Conservation (phyloP, 2,797 vertebrate species). For the Miichthys miiuy region DNA sequence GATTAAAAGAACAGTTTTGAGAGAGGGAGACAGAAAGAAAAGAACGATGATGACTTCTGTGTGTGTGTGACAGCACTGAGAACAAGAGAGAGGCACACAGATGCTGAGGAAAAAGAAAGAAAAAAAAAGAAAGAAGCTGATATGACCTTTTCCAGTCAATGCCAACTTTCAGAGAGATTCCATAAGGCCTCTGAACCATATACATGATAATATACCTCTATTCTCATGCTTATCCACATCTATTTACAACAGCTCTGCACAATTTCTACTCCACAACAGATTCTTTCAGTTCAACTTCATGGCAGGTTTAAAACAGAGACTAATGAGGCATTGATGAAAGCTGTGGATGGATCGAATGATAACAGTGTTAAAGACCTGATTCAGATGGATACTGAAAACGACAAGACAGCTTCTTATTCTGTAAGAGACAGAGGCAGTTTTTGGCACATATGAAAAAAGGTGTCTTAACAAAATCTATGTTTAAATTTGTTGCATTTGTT, state of each 20-base stretch:
- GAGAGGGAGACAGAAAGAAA: slow-evolving; percentile 17
- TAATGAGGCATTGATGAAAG: background rate
- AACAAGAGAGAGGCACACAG: slow-evolving; percentile 30
- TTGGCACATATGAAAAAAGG: no score
- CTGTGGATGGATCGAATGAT: slow-evolving; percentile 19
- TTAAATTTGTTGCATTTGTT: no score
- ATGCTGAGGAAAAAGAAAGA: slow-evolving; percentile 12
- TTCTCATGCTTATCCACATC: slow-evolving; percentile 14
- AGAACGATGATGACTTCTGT: slow-evolving; percentile 2
- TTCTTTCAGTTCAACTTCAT: slow-evolving; percentile 1
- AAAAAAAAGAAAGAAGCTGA: slow-evolving; percentile 13
- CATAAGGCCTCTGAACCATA: slow-evolving; percentile 16
- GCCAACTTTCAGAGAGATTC: slow-evolving; percentile 34
- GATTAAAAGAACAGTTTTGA: slow-evolving; percentile 65
- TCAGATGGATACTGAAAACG: background rate
- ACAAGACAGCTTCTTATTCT: background rate
- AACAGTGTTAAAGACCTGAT: background rate
- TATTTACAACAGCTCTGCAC: slow-evolving; percentile 15
- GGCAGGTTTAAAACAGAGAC: background rate
- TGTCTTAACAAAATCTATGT: no score
- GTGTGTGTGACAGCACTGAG: slow-evolving; percentile 26
- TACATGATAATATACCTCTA: slow-evolving; percentile 32
- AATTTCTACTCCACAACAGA: background rate
- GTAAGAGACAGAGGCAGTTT: background rate
- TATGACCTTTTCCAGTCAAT: slow-evolving; percentile 67